Conservation (phyloP, 2,113 vertebrate species). For the Naja naja region DNA sequence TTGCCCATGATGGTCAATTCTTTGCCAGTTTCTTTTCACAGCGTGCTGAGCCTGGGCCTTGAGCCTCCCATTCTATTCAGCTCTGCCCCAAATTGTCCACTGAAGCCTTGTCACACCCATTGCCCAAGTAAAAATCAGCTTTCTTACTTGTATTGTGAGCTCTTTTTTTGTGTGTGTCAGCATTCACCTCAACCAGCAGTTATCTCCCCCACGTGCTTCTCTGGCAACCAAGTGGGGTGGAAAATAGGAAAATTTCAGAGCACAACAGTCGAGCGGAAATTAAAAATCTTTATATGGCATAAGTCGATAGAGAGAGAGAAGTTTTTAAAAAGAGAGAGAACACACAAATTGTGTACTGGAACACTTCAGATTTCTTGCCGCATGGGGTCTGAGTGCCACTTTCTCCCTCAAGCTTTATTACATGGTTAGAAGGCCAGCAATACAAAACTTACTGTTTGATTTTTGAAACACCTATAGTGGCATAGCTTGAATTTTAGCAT, state of each 20-base stretch:
- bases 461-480: slow-evolving; percentile 70
- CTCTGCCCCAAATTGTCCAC: not conserved
- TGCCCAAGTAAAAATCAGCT: slow-evolving; percentile 1
- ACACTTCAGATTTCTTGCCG: slow-evolving; percentile 67
- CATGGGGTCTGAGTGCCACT: slow-evolving; percentile 69
- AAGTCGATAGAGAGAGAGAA: slow-evolving; percentile 21
- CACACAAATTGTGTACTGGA: slow-evolving; percentile 70
- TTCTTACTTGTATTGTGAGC: not conserved
- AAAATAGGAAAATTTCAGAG: slow-evolving; percentile 34
- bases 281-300: slow-evolving; percentile 60
- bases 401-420: slow-evolving; percentile 68
- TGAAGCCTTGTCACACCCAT: not conserved
- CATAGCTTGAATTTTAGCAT: slow-evolving; percentile 68
- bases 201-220: slow-evolving; percentile 1
- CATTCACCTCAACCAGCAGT: not conserved
- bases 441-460: slow-evolving; percentile 66
- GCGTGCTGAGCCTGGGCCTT: not conserved
- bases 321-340: slow-evolving; percentile 44
- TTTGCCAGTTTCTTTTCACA: not conserved
- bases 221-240: slow-evolving; percentile 21
- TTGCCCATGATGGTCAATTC: not conserved
- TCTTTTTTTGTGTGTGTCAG: not conserved
- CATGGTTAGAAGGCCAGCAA: slow-evolving; percentile 69
- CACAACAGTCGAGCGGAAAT: slow-evolving; percentile 52
- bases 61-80: slow-evolving; percentile 1